Percentiles rank a stretch among this genome's conserved stretches.
phyloP scores from a whole-genome alignment of 2,888 invertebrate genomes.

The Mythimna loreyi region DNA sequence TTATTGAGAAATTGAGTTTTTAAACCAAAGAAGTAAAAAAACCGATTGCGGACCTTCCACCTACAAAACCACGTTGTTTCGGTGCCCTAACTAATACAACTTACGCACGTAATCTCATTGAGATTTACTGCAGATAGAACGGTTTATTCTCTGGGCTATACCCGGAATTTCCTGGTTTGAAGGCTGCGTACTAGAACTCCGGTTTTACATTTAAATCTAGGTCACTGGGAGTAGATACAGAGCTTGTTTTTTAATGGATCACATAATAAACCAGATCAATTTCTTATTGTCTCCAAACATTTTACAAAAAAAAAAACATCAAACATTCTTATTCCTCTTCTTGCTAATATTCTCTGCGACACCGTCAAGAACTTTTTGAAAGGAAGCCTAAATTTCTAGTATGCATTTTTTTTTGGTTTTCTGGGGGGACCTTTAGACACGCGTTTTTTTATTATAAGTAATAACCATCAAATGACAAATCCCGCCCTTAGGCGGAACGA shows the following conservation, averaged over 20 bases:
- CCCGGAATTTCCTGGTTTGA: conserved; percentile 56
- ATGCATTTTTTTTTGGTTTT: no score
- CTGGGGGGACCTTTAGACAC: no score
- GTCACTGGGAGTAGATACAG: conserved; percentile 14
- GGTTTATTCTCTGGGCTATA: conserved; percentile 31
- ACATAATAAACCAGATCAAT: background rate
- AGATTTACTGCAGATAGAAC: conserved; percentile 45
- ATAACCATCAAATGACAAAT: no score
- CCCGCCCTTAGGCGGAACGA: no score
- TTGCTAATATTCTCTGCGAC: no score
- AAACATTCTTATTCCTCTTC: no score
- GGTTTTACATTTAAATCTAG: conserved; percentile 28
- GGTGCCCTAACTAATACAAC: conserved; percentile 19
- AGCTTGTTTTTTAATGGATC: no score
- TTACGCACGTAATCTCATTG: conserved; percentile 44
- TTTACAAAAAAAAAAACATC: no score
- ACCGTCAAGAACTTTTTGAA: no score
- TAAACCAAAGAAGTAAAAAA: background rate
- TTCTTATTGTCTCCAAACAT: background rate
- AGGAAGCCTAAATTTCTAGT: no score
- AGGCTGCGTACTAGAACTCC: conserved; percentile 39
- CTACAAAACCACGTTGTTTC: conserved; percentile 10
- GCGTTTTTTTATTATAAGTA: no score
- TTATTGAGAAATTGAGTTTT: background rate
- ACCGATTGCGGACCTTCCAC: background rate